Evolutionary conservation across 92 coral and sea anemone species (phyloP), one percentile per base, ranked within the genome.

Genomic region (Siderastrea siderea): DNA sequence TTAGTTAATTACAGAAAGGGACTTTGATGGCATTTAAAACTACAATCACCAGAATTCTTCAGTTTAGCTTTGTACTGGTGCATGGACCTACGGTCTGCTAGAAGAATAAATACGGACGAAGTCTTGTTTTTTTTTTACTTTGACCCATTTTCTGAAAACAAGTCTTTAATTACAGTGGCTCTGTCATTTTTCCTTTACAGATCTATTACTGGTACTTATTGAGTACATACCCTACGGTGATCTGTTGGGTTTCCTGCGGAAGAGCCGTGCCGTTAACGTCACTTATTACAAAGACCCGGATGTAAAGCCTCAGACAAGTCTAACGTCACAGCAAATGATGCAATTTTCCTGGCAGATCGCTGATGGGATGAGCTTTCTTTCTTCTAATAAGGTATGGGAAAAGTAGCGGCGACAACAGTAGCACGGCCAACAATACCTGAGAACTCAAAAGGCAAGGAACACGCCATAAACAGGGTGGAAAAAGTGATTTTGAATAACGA

Each of bases 261-360:
- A 92, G 77, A 92, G 95, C 68, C 95, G 95, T 12, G 95, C 92
- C 1, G 77, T 92, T 2, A 78, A 73, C 4, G 95, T 88, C 83
- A 88, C 95, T 0, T 92, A 92, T 80, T 92, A 61, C 59, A 86
- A 92, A 57, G 90, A 92, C 82, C 95, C 92, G 44, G 95, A 92
- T 79, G 81, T 79, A 3, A 61, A 78, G 19, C 82, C 82, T 7
- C 68, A 46, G n/a, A 92, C 92, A 52, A 87, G 71, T 57, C 60
- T 92, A 75, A 88, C 90, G 44, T 62, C 95, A n/a, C 76, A 61
- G 5, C 95, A 88, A 74, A 84, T 92, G 14, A 71, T 88, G 70
- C 62, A 82, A 8, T 92, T 87, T 80, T 83, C 95, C 12, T 88
- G 92, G 87, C 92, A 92, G 46, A 53, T 92, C 55, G 95, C 92